These are phyloP conservation scores for Heterotilapia buettikoferi DNA, from an alignment of 2,113 vertebrate species.

Conservation along the genomic window DNA sequence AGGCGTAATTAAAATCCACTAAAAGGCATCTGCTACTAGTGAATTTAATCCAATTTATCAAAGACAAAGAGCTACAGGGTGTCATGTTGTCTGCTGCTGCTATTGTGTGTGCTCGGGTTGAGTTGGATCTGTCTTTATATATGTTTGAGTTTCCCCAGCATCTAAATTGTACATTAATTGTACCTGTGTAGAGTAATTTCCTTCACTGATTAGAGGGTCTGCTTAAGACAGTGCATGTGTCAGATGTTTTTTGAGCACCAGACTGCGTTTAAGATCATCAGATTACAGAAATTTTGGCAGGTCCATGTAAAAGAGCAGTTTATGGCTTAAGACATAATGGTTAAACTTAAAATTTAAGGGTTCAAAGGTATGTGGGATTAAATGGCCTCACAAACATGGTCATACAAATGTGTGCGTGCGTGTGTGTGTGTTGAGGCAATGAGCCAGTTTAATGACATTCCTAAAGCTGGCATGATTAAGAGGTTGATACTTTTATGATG, in stretches of 20 bases:
- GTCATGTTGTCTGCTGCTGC: neutral
- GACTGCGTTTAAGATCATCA: neutral
- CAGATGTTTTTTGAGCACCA: neutral
- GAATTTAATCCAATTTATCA: constrained; percentile 53
- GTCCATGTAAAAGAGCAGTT: neutral
- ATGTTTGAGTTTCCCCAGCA: neutral
- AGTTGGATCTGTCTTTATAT: neutral
- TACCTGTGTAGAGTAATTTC: neutral
- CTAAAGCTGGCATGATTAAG: constrained; percentile 19
- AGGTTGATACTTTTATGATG: constrained; percentile 27
- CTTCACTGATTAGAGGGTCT: neutral
- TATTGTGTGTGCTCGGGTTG: neutral
- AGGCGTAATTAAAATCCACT: constrained; percentile 47
- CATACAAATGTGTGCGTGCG: neutral
- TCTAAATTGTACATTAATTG: neutral
- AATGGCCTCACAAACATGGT: neutral
- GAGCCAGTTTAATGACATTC: constrained; percentile 9
- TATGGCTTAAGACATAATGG: neutral
- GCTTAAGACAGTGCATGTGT: neutral
- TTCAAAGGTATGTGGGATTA: neutral
- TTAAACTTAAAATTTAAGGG: neutral
- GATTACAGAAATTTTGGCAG: neutral
- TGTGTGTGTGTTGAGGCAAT: neutral
- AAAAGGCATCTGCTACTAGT: constrained; percentile 49
- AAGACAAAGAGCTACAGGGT: constrained; percentile 4